A percentile compares a stretch with the other conserved stretches of the same genome.
Evolutionary conservation across 2,888 invertebrate species (phyloP).

Genomic region (Xylota sylvarum): DNA sequence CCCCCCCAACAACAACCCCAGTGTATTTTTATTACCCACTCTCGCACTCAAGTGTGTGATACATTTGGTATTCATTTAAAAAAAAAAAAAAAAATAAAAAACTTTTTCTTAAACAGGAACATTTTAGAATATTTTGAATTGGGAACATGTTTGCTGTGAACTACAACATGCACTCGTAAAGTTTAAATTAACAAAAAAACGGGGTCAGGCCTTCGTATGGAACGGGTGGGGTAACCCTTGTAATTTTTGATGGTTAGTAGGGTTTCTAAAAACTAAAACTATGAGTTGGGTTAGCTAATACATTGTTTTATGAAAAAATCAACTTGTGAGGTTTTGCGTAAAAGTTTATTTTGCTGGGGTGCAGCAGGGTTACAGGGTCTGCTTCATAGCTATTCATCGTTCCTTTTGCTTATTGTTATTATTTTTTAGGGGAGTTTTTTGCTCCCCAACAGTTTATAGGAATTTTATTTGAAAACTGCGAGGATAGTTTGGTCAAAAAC

Average conservation of each 20-base stretch:
- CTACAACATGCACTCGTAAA: constrained; percentile 39
- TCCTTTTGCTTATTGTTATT: too few species aligned
- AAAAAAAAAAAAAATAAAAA: background rate
- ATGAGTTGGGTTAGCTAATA: background rate
- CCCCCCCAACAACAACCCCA: too few species aligned
- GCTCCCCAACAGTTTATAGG: too few species aligned
- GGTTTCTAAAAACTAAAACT: background rate
- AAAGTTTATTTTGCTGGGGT: background rate
- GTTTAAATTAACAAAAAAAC: constrained; percentile 50
- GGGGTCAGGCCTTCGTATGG: constrained; percentile 19
- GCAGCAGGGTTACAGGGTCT: too few species aligned
- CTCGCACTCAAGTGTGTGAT: constrained; percentile 15
- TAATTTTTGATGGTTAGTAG: background rate
- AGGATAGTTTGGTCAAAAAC: too few species aligned
- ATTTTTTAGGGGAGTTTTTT: too few species aligned
- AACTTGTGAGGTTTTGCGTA: background rate
- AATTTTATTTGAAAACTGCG: too few species aligned
- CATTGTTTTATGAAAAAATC: background rate
- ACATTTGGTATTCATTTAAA: constrained; percentile 9
- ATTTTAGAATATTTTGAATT: constrained; percentile 36
- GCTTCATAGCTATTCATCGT: too few species aligned
- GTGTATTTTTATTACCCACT: background rate
- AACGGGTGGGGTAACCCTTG: background rate
- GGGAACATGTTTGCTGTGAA: constrained; percentile 39
- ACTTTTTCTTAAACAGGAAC: constrained; percentile 22